Percentiles rank a stretch among this genome's conserved stretches.
Evolutionary conservation across 2,113 vertebrate species (phyloP).

Genomic region (Rana temporaria): DNA sequence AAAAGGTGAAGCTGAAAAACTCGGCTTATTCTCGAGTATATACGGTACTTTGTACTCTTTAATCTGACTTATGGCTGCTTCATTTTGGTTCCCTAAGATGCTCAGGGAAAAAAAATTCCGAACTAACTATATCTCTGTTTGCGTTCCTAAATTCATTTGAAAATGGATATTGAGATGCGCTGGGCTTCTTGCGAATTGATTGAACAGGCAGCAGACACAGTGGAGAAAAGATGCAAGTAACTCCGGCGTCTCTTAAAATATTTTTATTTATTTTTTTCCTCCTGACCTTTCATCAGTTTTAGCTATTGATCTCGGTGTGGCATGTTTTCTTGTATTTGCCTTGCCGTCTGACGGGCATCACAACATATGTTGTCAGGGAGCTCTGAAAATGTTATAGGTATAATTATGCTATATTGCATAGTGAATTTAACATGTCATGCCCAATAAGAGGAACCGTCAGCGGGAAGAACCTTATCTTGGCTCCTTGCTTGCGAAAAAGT

Average conservation of each 20-base stretch:
- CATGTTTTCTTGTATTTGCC: conserved; percentile 11
- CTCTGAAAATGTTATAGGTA: conserved; percentile 1
- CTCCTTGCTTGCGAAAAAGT: conserved; percentile 1
- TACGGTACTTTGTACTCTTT: too few relatives aligned
- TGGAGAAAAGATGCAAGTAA: not conserved
- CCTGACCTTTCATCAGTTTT: conserved; percentile 23
- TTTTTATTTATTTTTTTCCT: not conserved
- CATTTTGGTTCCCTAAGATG: too few relatives aligned
- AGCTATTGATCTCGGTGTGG: conserved; percentile 22
- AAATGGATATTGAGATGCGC: conserved; percentile 12
- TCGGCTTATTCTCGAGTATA: too few relatives aligned
- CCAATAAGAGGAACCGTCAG: conserved; percentile 34
- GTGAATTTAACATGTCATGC: conserved; percentile 28
- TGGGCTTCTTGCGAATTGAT: not conserved
- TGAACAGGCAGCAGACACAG: not conserved
- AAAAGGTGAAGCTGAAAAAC: too few relatives aligned
- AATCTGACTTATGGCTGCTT: too few relatives aligned
- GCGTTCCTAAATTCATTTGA: conserved; percentile 1
- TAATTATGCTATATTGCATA: conserved; percentile 22
- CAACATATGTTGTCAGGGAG: conserved; percentile 21
- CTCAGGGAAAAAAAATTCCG: too few relatives aligned
- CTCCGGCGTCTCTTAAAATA: not conserved
- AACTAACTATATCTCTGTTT: not conserved
- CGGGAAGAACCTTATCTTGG: not conserved
- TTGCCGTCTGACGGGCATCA: conserved; percentile 3